These are phyloP conservation scores for Sterna hirundo DNA, from an alignment of 2,113 vertebrate species.

Conservation along the genomic window DNA sequence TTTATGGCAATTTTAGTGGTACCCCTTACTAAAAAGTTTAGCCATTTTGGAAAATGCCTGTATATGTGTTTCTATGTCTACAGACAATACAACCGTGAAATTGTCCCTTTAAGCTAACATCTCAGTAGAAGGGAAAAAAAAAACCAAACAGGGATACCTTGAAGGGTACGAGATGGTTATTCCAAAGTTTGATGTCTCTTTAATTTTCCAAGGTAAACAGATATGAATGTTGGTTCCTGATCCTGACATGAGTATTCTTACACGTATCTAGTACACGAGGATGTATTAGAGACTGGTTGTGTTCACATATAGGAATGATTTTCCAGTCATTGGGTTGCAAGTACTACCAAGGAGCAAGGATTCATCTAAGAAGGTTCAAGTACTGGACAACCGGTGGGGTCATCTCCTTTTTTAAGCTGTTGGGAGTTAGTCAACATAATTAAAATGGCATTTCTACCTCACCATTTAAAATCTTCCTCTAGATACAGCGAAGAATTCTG, in stretches of 20 bases:
- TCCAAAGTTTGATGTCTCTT: neutral
- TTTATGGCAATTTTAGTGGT: neutral
- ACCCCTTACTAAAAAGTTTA: neutral
- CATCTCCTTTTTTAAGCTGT: neutral
- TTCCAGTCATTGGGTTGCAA: neutral
- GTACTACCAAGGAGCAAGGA: neutral
- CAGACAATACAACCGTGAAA: neutral
- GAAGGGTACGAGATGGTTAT: neutral
- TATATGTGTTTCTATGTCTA: neutral
- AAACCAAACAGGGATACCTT: fast-evolving
- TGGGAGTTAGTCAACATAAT: neutral
- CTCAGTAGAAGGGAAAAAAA: neutral
- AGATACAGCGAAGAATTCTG: neutral
- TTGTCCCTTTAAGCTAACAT: neutral
- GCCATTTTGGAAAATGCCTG: neutral
- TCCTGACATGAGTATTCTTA: neutral
- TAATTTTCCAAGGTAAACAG: neutral
- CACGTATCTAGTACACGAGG: fast-evolving
- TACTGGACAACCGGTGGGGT: neutral
- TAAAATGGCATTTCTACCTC: neutral
- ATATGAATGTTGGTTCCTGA: neutral
- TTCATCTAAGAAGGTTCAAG: neutral
- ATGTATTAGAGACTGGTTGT: neutral
- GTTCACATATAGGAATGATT: neutral
- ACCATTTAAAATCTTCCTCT: neutral